Base-by-base conservation (phyloP, 2,888 invertebrate genomes). In the Leptinotarsa rubiginosa region DNA sequence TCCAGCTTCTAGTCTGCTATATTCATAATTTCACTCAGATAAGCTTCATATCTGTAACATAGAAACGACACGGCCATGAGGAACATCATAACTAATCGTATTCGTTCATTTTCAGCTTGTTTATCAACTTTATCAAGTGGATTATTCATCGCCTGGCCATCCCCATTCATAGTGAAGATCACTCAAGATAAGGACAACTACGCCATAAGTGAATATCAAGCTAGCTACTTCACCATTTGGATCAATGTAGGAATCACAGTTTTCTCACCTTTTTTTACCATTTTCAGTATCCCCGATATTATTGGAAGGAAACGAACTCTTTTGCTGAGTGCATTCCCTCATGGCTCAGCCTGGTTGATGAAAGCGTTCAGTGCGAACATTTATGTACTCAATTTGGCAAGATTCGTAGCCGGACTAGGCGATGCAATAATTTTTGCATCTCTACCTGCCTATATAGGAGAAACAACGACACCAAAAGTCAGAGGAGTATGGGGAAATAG, bases 291-390 rank as follows among this genome's bases (percentile, higher is more conserved):
- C 10, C 79, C 81, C 66, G 83, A 86, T 69, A 73, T 69, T n/a
- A 80, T 85, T 25, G 86, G 86, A 13, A 77, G 86, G 62, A 86
- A 85, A 77, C 74, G 77, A 10, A 81, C 84, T 4, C 59, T 86
- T 5, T 62, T 86, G 13, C 69, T 84, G 5, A 77, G 82, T 1
- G 80, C 81, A 7, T 62, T 85, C 25, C 85, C 85, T 1, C 82
- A 86, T 13, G 49, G 80, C 4, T 16, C 81, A 5, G 76, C 83
- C 3, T 84, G 82, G 77, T 73, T 80, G 5, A 56, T 85, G 3
- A 79, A 80, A 22, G 80, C 79, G 4, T 67, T 76, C 20, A 82
- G 82, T 1, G 79, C 69, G 59, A 78, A 80, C 12, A 75, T 83
- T 1, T 81, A 80, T 72, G 68, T 84, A 1, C 82, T 85, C 59